A percentile compares a stretch with the other conserved stretches of the same genome.
phyloP scores from a whole-genome alignment of 1,140 invertebrate species.

The Capitella teleta region DNA sequence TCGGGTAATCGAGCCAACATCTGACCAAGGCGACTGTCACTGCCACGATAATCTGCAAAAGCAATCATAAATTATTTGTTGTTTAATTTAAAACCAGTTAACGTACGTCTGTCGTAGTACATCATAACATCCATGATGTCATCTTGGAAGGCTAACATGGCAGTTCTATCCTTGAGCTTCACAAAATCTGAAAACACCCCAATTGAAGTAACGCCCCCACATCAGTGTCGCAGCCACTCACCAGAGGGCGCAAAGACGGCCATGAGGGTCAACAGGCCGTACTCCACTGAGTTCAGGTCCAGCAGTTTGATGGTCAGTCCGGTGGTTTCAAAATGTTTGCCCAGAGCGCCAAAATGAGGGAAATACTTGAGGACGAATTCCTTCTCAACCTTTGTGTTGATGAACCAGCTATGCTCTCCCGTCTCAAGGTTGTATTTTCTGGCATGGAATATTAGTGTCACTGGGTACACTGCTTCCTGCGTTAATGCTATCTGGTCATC shows the following conservation, averaged over 20 bases:
- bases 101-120: no score
- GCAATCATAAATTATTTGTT: no score
- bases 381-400: neutral
- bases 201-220: no score
- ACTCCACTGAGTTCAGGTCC: neutral
- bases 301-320: neutral
- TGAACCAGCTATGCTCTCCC: constrained; percentile 1
- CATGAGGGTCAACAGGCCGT: neutral
- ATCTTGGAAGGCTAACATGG: no score
- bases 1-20: neutral
- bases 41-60: neutral
- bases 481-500: constrained; percentile 1
- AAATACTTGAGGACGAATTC: neutral
- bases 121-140: no score
- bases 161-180: no score
- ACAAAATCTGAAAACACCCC: no score
- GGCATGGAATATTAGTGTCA: constrained; percentile 1
- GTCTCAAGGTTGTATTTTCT: constrained; percentile 4
- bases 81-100: no score
- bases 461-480: constrained; percentile 4
- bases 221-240: neutral
- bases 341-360: neutral
- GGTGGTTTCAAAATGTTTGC: neutral
- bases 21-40: neutral
- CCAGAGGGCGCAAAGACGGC: neutral